A percentile compares a stretch with the other conserved stretches of the same genome.
These are phyloP conservation scores for Chrysocyon brachyurus DNA, from an alignment of 2,797 vertebrate genomes.

Conservation along the genomic window DNA sequence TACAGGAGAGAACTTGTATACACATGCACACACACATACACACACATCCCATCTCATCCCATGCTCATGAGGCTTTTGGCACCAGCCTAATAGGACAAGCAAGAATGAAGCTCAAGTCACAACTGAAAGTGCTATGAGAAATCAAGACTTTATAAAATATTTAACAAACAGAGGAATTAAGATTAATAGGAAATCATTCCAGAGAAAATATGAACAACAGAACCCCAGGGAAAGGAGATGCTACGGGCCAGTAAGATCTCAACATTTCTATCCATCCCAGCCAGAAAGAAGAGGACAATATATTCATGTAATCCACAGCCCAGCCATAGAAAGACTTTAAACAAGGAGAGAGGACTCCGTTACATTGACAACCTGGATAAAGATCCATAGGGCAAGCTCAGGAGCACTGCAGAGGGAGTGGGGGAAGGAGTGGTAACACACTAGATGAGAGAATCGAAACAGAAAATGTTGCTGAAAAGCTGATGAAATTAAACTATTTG, in stretches of 20 bases:
- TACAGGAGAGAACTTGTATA: neutral
- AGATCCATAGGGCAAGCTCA: neutral
- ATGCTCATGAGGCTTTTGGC: neutral
- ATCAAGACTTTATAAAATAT: constrained; percentile 43
- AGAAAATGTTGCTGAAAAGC: constrained; percentile 61
- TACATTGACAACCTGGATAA: constrained; percentile 42
- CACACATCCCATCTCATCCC: fast-evolving
- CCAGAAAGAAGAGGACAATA: constrained; percentile 84
- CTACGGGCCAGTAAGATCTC: constrained; percentile 73
- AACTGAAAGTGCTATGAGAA: constrained; percentile 69
- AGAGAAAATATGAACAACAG: constrained; percentile 51
- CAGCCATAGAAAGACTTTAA: constrained; percentile 82
- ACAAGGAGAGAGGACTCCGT: constrained; percentile 80
- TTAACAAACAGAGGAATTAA: constrained; percentile 43
- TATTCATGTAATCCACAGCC: constrained; percentile 83
- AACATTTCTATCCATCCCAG: constrained; percentile 76
- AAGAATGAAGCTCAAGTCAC: constrained; percentile 68
- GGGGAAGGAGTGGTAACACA: neutral
- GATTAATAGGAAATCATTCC: constrained; percentile 52
- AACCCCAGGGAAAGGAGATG: constrained; percentile 81
- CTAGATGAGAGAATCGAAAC: constrained; percentile 46
- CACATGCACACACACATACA: neutral
- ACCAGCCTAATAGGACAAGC: constrained; percentile 57
- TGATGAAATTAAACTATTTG: constrained; percentile 61
- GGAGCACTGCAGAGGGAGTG: neutral